Evolutionary conservation across 1,140 invertebrate genomes (phyloP).

Genomic region (Drosophila simulans): DNA sequence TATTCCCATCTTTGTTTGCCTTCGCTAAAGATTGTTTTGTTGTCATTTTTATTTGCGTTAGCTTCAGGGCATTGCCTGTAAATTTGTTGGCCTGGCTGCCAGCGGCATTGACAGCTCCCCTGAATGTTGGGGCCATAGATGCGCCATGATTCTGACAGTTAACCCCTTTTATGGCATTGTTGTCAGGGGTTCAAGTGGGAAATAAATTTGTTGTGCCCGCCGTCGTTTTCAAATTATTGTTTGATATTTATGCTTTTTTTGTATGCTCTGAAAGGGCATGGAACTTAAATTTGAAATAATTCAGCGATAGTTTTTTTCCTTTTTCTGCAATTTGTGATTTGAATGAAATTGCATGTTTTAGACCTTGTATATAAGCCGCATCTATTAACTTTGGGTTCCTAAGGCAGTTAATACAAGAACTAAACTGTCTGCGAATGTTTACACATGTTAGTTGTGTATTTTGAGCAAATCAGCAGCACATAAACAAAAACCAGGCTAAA

Average conservation of each 20-base stretch:
- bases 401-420: not conserved
- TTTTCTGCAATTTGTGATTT: not conserved
- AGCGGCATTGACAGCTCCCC: conserved; percentile 25
- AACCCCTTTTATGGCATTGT: conserved; percentile 33
- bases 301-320: not conserved
- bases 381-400: not conserved
- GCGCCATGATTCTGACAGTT: conserved; percentile 35
- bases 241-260: conserved; percentile 11
- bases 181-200: conserved; percentile 17
- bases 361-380: not conserved
- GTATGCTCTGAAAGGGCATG: not conserved
- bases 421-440: not conserved
- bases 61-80: conserved; percentile 16
- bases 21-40: conserved; percentile 39
- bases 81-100: conserved; percentile 24
- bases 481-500: conserved; percentile 22
- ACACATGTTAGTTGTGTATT: not conserved
- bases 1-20: conserved; percentile 37
- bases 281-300: not conserved
- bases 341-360: too few relatives aligned
- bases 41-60: conserved; percentile 34
- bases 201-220: conserved; percentile 11
- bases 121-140: conserved; percentile 3
- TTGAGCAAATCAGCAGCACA: not conserved
- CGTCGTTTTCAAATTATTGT: conserved; percentile 12